These are phyloP conservation scores for Leistus spinibarbis DNA, from an alignment of 2,888 invertebrate genomes.

Conservation along the genomic window DNA sequence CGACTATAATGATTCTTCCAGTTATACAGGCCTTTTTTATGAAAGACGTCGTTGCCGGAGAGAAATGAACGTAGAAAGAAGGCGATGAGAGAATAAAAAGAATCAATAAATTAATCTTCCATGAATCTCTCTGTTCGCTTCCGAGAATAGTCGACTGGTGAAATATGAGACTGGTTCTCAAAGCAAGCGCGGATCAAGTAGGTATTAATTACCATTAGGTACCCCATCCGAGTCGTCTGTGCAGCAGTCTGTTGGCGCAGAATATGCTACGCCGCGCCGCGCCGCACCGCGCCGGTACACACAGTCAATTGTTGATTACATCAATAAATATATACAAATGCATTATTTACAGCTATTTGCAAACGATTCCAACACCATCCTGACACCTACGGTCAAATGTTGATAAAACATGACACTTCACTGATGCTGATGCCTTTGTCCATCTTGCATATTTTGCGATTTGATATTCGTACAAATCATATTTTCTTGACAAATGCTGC, in stretches of 20 bases:
- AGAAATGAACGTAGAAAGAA: neutral
- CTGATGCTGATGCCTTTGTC: neutral
- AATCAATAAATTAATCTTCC: constrained; percentile 22
- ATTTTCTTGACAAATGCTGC: too few relatives aligned
- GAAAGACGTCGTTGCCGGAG: neutral
- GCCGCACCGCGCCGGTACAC: neutral
- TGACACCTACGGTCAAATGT: neutral
- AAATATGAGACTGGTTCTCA: constrained; percentile 26
- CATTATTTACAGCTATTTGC: neutral
- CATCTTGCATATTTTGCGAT: neutral
- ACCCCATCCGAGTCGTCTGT: neutral
- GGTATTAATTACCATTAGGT: constrained; percentile 28
- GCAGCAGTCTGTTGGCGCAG: neutral
- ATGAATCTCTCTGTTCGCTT: constrained; percentile 12
- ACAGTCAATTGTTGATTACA: neutral
- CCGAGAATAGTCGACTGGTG: constrained; percentile 12
- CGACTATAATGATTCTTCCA: neutral
- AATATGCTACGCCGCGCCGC: neutral
- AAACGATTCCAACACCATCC: neutral
- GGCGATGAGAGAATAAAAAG: constrained; percentile 1
- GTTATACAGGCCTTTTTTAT: neutral
- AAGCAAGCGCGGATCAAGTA: constrained; percentile 18
- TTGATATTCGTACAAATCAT: neutral
- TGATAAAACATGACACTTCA: neutral
- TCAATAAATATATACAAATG: neutral